Evolutionary conservation across 1,140 invertebrate species (phyloP).

Genomic region (Phthorimaea operculella): DNA sequence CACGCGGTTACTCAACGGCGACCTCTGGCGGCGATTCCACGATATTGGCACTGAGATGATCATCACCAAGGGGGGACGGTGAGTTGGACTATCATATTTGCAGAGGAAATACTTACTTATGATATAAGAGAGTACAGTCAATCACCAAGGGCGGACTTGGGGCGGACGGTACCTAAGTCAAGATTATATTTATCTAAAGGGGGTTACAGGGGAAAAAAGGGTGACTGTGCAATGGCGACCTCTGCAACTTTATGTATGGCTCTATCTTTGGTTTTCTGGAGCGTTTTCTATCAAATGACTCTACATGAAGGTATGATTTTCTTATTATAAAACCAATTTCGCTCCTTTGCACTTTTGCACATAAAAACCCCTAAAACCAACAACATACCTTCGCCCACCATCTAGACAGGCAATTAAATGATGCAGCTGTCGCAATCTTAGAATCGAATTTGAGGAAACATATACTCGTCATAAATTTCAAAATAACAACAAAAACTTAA

Average conservation of each 20-base stretch:
- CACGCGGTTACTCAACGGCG: slow-evolving; percentile 83
- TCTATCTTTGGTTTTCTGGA: no score
- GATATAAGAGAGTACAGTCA: no score
- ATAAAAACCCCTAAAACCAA: background rate
- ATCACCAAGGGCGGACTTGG: no score
- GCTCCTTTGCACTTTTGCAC: no score
- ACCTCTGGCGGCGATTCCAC: slow-evolving; percentile 97
- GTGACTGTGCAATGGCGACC: slow-evolving; percentile 86
- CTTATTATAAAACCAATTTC: no score
- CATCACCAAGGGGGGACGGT: slow-evolving; percentile 97
- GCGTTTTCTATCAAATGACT: no score
- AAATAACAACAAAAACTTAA: slow-evolving; percentile 63
- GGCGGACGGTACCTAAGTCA: no score
- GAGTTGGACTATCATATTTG: no score
- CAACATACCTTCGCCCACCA: background rate
- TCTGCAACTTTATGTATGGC: no score
- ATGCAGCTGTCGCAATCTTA: slow-evolving; percentile 44
- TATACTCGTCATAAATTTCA: slow-evolving; percentile 57
- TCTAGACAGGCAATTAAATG: slow-evolving; percentile 31
- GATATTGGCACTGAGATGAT: slow-evolving; percentile 99
- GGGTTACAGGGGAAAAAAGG: slow-evolving; percentile 30
- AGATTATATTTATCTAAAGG: no score
- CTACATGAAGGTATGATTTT: no score
- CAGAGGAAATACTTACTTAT: background rate
- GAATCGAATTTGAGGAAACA: slow-evolving; percentile 40